Evolutionary conservation across 64 coral and sea anemone species (phyloP), one percentile per base, ranked within the genome.

Genomic region (Porites australiensis): DNA sequence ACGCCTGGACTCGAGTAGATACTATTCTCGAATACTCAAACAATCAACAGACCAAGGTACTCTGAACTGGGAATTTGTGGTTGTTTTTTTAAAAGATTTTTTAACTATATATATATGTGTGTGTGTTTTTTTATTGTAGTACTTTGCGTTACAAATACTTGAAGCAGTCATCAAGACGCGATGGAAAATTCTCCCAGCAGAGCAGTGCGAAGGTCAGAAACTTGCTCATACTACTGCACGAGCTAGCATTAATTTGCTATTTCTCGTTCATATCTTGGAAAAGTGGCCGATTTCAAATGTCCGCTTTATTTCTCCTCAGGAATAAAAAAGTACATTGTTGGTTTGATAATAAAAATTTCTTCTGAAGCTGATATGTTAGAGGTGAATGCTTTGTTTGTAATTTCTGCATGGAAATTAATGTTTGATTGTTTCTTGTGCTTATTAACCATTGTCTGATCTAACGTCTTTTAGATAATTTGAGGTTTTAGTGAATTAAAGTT

Each of bases 291-390:
- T 70, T 23, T 50, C 5, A 68, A 21, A 69, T 15, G 49, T 80
- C 8, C 1, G 15, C 61, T 61, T 44, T 73, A 14, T 85, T 47
- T 9, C 27, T 64, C 83, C 77, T 52, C 77, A 99, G 98, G 98
- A 23, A 99, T 99, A 52, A 99, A 99, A 84, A 96, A 99, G 73
- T 99, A 96, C 62, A 99, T 99, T 7, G 98, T 99, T 13, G 98
- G 98, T 58, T 87, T 99, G 64, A 93, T 99, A 79, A 99, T 99
- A 78, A 99, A 99, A 79, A 99, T 96, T 75, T 99, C 98, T 44
- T 96, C 94, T 77, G 91, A 93, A 27, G 76, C 83, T 15, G 90
- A 91, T 44, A 71, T 89, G 65, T 45, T 97, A 13, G 92, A 97
- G 86, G 95, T 97, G 58, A 21, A 92, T 79, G 45, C 50, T 45